Base-by-base conservation (phyloP, 2,797 vertebrate genomes). In the Astyanax mexicanus region DNA sequence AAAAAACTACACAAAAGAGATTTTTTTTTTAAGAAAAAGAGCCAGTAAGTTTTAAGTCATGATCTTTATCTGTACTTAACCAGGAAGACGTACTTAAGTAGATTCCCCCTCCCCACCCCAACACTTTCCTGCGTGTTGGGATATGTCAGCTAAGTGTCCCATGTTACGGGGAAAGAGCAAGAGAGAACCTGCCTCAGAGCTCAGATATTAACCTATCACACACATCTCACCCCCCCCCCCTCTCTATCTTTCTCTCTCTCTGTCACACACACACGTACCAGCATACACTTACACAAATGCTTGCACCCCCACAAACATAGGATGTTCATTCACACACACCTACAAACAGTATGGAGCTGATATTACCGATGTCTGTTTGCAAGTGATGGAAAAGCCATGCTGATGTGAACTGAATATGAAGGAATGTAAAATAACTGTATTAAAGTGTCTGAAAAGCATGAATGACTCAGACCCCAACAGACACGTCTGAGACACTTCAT, bases 131-230 rank as follows among this genome's bases (percentile, higher is more conserved):
- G 87, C 93, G 74, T 91, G 93, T 94, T 83, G 74, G 90, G 92
- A 94, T 93, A 86, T 42, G 93, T 92, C 84, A 81, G 85, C 70
- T 67, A 66, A 79, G 81, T 89, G 86, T 83, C 74, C 62, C 74
- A 80, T 81, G 86, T 49, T 84, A 81, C 84, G 83, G 84, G 27
- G 66, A 4, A 55, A 67, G 85, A 89, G 88, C 92, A 92, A 92
- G 93, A 93, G 87, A 87, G 85, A 86, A 92, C 93, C 90, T 93
- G 93, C 84, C 89, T 86, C 8, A 75, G 58, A 74, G 81, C 82
- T 82, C 66, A 38, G 54, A 79, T 69, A 77, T 72, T 71, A 51
- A 83, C 70, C 74, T 78, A 75, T 85, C 78, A 80, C 67, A 60
- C 75, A 78, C 65, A 69, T 10, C n/a, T 15, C 29, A 32, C 2